Conservation (phyloP, 2,888 invertebrate genomes). For the Octodonta nipae region DNA sequence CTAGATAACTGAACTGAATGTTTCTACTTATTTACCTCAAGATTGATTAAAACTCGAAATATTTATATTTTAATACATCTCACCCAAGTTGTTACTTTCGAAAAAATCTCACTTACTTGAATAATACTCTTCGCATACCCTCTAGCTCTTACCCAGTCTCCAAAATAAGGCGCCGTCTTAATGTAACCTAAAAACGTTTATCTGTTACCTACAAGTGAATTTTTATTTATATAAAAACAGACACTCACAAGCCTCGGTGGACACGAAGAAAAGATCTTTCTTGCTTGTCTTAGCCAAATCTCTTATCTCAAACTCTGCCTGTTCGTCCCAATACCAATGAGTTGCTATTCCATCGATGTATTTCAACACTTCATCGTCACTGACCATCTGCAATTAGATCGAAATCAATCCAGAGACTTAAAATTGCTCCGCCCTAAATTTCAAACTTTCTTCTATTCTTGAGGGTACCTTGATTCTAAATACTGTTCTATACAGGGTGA, state of each 20-base stretch:
- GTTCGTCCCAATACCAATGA: constrained; percentile 65
- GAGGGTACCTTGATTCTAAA: too few relatives aligned
- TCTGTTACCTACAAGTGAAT: background rate
- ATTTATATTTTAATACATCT: too few relatives aligned
- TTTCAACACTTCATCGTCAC: constrained; percentile 35
- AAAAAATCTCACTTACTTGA: constrained; percentile 32
- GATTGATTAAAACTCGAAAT: too few relatives aligned
- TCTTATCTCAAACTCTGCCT: constrained; percentile 43
- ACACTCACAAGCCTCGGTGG: constrained; percentile 57
- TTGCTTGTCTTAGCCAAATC: constrained; percentile 43
- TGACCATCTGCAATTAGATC: constrained; percentile 23
- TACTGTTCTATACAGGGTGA: too few relatives aligned
- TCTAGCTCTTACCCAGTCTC: constrained; percentile 64
- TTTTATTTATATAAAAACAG: constrained; percentile 28
- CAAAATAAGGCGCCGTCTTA: constrained; percentile 34
- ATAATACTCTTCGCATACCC: constrained; percentile 50
- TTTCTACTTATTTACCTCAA: too few relatives aligned
- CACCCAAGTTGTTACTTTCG: too few relatives aligned
- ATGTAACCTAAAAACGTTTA: constrained; percentile 3
- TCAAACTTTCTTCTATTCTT: too few relatives aligned
- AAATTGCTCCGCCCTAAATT: too few relatives aligned
- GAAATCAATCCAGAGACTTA: too few relatives aligned
- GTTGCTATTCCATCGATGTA: constrained; percentile 60
- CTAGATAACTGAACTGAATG: too few relatives aligned
- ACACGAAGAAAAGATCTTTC: constrained; percentile 57